These are phyloP conservation scores for Corbicula japonica DNA, from an alignment of 2,888 invertebrate species.

Conservation along the genomic window DNA sequence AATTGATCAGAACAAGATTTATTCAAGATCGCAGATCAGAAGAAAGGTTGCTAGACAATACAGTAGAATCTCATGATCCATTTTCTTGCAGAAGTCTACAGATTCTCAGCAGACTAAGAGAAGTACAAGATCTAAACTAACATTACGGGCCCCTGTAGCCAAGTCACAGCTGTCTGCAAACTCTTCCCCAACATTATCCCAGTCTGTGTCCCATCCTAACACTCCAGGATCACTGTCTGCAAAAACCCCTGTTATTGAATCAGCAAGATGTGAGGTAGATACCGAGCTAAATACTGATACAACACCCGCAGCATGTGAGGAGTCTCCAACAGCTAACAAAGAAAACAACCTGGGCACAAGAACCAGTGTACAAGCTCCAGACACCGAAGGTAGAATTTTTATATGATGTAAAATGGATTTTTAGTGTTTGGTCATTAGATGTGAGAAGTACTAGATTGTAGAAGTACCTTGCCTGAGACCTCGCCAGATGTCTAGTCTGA, in stretches of 20 bases:
- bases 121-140: constrained; percentile 10
- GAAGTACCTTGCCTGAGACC: too few relatives aligned
- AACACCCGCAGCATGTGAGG: neutral
- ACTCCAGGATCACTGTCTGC: constrained; percentile 15
- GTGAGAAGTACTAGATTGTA: too few relatives aligned
- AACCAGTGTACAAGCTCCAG: constrained; percentile 1
- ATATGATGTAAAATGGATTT: too few relatives aligned
- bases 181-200: constrained; percentile 27
- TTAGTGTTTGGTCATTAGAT: too few relatives aligned
- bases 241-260: neutral
- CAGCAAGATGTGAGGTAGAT: neutral
- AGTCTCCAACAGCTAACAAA: constrained; percentile 38
- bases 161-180: constrained; percentile 17
- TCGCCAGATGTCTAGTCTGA: too few relatives aligned
- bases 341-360: constrained; percentile 25
- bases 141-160: constrained; percentile 35
- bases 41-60: too few relatives aligned
- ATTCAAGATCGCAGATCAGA: too few relatives aligned
- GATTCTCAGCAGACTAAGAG: constrained; percentile 10
- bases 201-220: constrained; percentile 8
- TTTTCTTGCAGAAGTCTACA: constrained; percentile 35
- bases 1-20: too few relatives aligned
- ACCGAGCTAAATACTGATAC: neutral
- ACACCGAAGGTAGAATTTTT: constrained; percentile 19
- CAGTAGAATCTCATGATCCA: too few relatives aligned